Evolutionary conservation across 2,888 invertebrate genomes (phyloP), one percentile per base, ranked within the genome.

Genomic region (Hydriomena furcata): DNA sequence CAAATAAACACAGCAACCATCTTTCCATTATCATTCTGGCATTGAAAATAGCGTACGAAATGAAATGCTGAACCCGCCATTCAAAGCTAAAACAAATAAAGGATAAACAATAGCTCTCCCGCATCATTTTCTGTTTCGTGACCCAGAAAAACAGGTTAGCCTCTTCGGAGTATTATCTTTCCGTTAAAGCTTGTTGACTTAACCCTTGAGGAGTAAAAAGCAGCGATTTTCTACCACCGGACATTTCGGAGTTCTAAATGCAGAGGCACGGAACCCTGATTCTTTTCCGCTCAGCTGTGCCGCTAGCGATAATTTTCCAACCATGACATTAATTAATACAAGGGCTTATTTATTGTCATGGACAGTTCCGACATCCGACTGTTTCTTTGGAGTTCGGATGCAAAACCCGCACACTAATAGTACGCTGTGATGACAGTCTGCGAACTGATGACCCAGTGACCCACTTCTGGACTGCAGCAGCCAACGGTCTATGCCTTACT

Each of bases 401-500:
- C 76, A 75, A 79, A 73, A 73, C 46, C 69, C 75, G 71, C 79
- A 84, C 83, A 84, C 79, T 78, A 79, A 83, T 86, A 84, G 82
- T 82, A 82, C 86, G 82, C 81, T 84, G 82, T 85, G n/a, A 79
- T 82, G 86, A 79, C 83, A 79, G 76, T 73, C 75, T 71, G 70
- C 65, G 70, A 74, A 78, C 76, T 79, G 78, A 80, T 83, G 87
- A 80, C 89, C 88, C 67, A 84, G 71, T 89, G 76, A 86, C 89
- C 89, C 66, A 79, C 62, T 79, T 89, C 71, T 80, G 77, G 76
- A 80, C 79, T 88, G 88, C 86, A 83, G 88, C 84, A 85, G 80
- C 75, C 73, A 75, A 70, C 68, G 63, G 73, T 51, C 68, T 75
- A 69, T 75, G 73, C 78, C 79, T 77, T 77, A 66, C 69, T 79